Base-by-base conservation (phyloP, 2,113 vertebrate genomes). In the Halichoeres trimaculatus region DNA sequence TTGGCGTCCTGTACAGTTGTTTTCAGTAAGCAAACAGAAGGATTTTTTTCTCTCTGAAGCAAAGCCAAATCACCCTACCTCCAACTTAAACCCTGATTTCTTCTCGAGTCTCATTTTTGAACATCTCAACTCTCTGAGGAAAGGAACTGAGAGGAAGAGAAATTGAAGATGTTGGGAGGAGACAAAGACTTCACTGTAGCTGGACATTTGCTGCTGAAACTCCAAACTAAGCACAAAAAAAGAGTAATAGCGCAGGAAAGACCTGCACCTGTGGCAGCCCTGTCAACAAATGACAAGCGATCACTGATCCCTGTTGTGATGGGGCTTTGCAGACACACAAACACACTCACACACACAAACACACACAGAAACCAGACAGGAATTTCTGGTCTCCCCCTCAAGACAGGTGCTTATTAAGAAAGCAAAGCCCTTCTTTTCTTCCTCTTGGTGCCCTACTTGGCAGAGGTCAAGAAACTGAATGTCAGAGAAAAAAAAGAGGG, bases 391-490 rank as follows among this genome's bases (percentile, higher is more conserved):
- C 76, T 34, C 41, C 62, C 53, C 48, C 38, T 26, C n/a, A n/a
- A 77, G 85, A 92, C 88, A 90, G 86, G 88, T 90, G 90, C 80
- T 83, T 74, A 82, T 80, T 87, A 85, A 81, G 74, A 74, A 53
- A 58, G 75, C 78, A 84, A 86, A 87, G 72, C 69, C 76, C 67
- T 51, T 71, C 65, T 74, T 79, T 79, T 72, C 48, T 66, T 71
- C 59, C 47, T 54, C 47, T 55, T 41, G 36, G 35, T 58, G 76
- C 70, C 66, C 75, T 50, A 16, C 60, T 85, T 76, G 61, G 60
- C 70, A 22, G 53, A 77, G 85, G 87, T 90, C 85, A 88, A 54
- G 70, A 63, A 30, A 62, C 24, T 71, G 45, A 73, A 81, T 50
- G 68, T 73, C 43, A 78, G 64, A 74, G 53, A 51, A 73, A 70